Evolutionary conservation across 1,140 invertebrate genomes (phyloP).

Genomic region (Leptinotarsa lineolata): DNA sequence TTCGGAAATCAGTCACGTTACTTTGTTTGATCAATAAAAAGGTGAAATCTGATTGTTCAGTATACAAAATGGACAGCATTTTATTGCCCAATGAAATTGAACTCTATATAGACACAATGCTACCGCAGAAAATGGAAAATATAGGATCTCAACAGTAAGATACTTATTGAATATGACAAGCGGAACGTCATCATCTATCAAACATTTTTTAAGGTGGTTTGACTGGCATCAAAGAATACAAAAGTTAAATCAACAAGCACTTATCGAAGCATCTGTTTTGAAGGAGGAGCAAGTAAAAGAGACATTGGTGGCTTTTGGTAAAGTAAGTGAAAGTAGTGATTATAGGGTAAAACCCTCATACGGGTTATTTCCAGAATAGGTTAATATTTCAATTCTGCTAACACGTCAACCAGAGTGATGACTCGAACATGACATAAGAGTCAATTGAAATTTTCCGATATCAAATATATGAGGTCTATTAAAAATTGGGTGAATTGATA

Average conservation of each 20-base stretch:
- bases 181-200: not conserved
- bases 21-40: slow-evolving; percentile 21
- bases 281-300: slow-evolving; percentile 77
- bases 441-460: too few species aligned
- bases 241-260: slow-evolving; percentile 78
- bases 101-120: slow-evolving; percentile 58
- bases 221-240: slow-evolving; percentile 76
- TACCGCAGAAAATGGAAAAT: slow-evolving; percentile 56
- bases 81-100: slow-evolving; percentile 60
- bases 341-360: too few species aligned
- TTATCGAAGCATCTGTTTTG: slow-evolving; percentile 69
- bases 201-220: slow-evolving; percentile 69
- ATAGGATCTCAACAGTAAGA: slow-evolving; percentile 59
- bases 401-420: too few species aligned
- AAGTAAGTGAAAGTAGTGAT: slow-evolving; percentile 56
- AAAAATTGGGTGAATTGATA: too few species aligned
- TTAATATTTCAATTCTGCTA: too few species aligned
- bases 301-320: slow-evolving; percentile 66
- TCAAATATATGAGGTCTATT: too few species aligned
- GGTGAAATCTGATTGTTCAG: not conserved
- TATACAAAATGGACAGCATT: slow-evolving; percentile 53
- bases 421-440: too few species aligned
- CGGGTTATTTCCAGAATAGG: too few species aligned
- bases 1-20: not conserved
- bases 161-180: not conserved